Evolutionary conservation across 1,140 invertebrate genomes (phyloP).

Genomic region (Forficula auricularia): DNA sequence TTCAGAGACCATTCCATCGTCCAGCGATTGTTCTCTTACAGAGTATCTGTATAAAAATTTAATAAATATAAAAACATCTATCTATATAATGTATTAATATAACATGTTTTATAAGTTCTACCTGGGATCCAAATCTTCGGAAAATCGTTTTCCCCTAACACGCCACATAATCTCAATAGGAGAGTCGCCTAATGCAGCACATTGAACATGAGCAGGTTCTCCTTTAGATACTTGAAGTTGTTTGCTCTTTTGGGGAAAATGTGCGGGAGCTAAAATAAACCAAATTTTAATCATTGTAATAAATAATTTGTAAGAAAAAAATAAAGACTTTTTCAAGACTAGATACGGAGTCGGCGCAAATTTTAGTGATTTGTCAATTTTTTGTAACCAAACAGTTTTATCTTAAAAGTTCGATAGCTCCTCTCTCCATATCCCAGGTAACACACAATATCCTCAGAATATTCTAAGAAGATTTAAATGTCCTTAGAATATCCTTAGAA

Average conservation of each 20-base stretch:
- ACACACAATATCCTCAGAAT: too few relatives aligned
- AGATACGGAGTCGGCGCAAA: background rate
- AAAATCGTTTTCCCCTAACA: conserved; percentile 31
- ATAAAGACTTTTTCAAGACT: too few relatives aligned
- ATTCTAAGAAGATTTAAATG: too few relatives aligned
- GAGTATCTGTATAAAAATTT: conserved; percentile 45
- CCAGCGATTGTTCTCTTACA: conserved; percentile 51
- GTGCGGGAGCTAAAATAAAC: conserved; percentile 52
- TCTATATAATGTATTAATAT: background rate
- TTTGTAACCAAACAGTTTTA: too few relatives aligned
- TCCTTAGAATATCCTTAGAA: too few relatives aligned
- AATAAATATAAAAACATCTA: conserved; percentile 7
- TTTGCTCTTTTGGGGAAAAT: conserved; percentile 62
- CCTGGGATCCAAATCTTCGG: conserved; percentile 46
- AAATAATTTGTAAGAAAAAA: too few relatives aligned
- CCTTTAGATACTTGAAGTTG: conserved; percentile 44
- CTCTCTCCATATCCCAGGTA: too few relatives aligned
- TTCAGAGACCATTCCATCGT: conserved; percentile 67
- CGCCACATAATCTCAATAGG: conserved; percentile 73
- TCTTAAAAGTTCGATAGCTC: too few relatives aligned
- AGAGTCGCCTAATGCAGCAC: conserved; percentile 73
- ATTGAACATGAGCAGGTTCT: conserved; percentile 61
- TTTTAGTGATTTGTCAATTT: background rate
- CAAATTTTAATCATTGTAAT: conserved; percentile 5
- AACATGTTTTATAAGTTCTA: conserved; percentile 14